phyloP scores from a whole-genome alignment of 2,113 vertebrate genomes.

The Holacanthus passer region DNA sequence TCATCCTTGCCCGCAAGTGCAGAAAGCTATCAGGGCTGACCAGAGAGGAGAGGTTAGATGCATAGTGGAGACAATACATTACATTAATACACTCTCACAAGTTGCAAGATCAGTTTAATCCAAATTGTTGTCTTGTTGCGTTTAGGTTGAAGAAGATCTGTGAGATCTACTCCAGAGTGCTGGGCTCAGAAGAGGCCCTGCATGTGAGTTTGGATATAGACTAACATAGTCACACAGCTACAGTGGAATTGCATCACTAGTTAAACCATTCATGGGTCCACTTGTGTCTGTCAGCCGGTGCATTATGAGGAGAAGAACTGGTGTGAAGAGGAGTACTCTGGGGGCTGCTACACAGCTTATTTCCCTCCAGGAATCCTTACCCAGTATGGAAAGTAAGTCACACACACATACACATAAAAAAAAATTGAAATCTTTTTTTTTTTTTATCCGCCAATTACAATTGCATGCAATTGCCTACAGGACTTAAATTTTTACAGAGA shows the following conservation, averaged over 20 bases:
- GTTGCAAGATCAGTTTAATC: background rate
- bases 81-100: background rate
- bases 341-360: constrained; percentile 96
- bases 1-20: constrained; percentile 93
- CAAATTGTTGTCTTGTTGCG: constrained; percentile 15
- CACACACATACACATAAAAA: background rate
- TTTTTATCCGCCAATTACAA: too few relatives aligned
- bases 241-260: too few relatives aligned
- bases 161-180: constrained; percentile 93
- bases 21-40: constrained; percentile 88
- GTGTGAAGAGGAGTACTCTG: constrained; percentile 98
- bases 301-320: constrained; percentile 99
- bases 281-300: constrained; percentile 85
- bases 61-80: too few relatives aligned
- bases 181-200: constrained; percentile 92
- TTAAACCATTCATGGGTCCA: background rate
- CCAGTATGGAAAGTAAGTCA: constrained; percentile 91
- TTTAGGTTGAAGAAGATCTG: constrained; percentile 91
- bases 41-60: constrained; percentile 92
- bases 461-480: too few relatives aligned
- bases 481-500: background rate
- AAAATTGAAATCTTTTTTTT: too few relatives aligned
- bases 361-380: constrained; percentile 96
- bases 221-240: background rate
- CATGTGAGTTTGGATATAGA: constrained; percentile 85